phyloP scores from a whole-genome alignment of 1,140 invertebrate genomes.

The Drosophila funebris region DNA sequence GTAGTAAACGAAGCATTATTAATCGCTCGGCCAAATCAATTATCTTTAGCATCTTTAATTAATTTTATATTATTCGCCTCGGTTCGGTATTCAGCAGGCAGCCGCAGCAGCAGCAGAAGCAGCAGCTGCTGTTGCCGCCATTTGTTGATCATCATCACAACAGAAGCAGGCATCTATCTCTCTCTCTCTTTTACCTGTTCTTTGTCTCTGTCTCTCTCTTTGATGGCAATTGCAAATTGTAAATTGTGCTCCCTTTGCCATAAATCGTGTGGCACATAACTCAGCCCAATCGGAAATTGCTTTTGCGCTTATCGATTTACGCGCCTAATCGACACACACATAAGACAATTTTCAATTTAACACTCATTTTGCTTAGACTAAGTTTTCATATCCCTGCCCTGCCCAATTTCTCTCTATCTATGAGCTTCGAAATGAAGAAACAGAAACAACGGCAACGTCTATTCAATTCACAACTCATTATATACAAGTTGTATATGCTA shows the following conservation, averaged over 20 bases:
- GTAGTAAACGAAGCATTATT: constrained; percentile 67
- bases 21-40: constrained; percentile 83
- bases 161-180: constrained; percentile 3
- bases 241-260: constrained; percentile 62
- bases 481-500: constrained; percentile 11
- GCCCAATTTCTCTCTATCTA: neutral
- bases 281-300: constrained; percentile 77
- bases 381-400: neutral
- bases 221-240: constrained; percentile 56
- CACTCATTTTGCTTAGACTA: constrained; percentile 51
- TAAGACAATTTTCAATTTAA: constrained; percentile 70
- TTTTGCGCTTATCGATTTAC: constrained; percentile 77
- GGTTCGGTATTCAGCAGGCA: constrained; percentile 24
- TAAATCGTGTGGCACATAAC: constrained; percentile 75
- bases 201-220: neutral
- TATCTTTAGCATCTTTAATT: constrained; percentile 83
- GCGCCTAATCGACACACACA: constrained; percentile 75
- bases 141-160: constrained; percentile 50
- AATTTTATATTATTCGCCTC: constrained; percentile 81
- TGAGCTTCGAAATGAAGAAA: too few relatives aligned
- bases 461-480: constrained; percentile 13
- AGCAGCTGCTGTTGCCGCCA: too few relatives aligned
- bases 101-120: too few relatives aligned
- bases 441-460: constrained; percentile 44
- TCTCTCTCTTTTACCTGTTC: neutral